phyloP scores from a whole-genome alignment of 2,888 invertebrate species.

The Cotesia congregata region DNA sequence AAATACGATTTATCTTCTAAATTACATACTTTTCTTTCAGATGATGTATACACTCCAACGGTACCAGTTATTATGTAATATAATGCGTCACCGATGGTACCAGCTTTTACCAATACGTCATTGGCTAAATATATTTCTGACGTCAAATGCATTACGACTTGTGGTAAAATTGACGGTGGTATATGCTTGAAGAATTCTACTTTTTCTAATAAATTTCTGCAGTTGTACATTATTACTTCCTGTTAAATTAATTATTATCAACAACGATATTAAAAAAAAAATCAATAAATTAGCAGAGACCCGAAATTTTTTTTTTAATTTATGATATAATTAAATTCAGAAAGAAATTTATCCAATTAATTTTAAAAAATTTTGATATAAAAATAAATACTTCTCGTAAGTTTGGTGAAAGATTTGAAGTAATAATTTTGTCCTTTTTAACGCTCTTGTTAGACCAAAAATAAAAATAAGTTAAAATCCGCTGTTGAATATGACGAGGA shows the following conservation, averaged over 20 bases:
- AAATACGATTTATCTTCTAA: conserved; percentile 71
- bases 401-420: conserved; percentile 66
- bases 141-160: conserved; percentile 60
- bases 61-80: conserved; percentile 70
- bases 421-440: conserved; percentile 66
- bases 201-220: conserved; percentile 62
- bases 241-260: conserved; percentile 44
- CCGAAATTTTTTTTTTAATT: no score
- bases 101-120: conserved; percentile 67
- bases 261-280: not conserved
- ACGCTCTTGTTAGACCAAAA: conserved; percentile 68
- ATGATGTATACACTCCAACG: conserved; percentile 68
- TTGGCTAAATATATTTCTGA: conserved; percentile 67
- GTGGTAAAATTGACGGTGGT: conserved; percentile 59
- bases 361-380: not conserved
- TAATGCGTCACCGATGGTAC: conserved; percentile 63
- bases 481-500: conserved; percentile 62
- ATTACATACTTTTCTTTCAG: conserved; percentile 70
- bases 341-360: no score
- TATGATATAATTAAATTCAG: no score
- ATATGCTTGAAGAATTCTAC: conserved; percentile 67
- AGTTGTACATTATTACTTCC: conserved; percentile 67
- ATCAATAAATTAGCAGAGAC: no score
- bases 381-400: conserved; percentile 58
- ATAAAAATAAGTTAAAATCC: conserved; percentile 65